Percentiles rank a stretch among this genome's conserved stretches.
Evolutionary conservation across 2,113 vertebrate genomes (phyloP).

Genomic region (Ageneiosus marmoratus): DNA sequence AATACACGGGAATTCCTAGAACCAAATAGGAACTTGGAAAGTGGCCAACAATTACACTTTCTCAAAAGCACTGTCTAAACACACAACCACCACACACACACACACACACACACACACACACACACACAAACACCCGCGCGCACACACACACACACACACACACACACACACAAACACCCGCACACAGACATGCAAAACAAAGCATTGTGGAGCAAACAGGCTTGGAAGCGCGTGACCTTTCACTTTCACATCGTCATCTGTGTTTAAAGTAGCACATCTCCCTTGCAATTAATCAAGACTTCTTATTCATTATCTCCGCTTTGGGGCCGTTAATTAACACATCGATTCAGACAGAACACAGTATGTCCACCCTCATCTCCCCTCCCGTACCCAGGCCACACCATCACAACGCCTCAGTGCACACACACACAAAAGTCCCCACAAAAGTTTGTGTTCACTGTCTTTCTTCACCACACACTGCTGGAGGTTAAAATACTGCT

Average conservation of each 20-base stretch:
- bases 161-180: neutral
- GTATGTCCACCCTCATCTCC: conserved; percentile 61
- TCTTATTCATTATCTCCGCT: conserved; percentile 74
- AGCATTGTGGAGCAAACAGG: conserved; percentile 27
- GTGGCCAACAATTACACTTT: conserved; percentile 40
- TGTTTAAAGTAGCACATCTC: conserved; percentile 59
- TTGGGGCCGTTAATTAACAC: conserved; percentile 75
- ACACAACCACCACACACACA: conserved; percentile 9
- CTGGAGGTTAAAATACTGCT: neutral
- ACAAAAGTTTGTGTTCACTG: conserved; percentile 24
- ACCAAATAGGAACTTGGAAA: conserved; percentile 36
- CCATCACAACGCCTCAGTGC: conserved; percentile 12
- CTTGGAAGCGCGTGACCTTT: conserved; percentile 42
- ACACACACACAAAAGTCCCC: conserved; percentile 29
- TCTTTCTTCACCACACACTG: conserved; percentile 5
- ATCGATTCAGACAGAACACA: conserved; percentile 73
- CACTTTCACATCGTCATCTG: conserved; percentile 58
- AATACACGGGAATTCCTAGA: conserved; percentile 28
- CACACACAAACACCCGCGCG: neutral
- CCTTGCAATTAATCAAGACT: conserved; percentile 74
- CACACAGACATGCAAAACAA: too few relatives aligned
- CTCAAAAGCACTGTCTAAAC: conserved; percentile 6
- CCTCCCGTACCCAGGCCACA: conserved; percentile 14
- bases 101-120: neutral
- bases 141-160: too few relatives aligned